phyloP scores from a whole-genome alignment of 2,888 invertebrate genomes.

The Dendrolimus pini region DNA sequence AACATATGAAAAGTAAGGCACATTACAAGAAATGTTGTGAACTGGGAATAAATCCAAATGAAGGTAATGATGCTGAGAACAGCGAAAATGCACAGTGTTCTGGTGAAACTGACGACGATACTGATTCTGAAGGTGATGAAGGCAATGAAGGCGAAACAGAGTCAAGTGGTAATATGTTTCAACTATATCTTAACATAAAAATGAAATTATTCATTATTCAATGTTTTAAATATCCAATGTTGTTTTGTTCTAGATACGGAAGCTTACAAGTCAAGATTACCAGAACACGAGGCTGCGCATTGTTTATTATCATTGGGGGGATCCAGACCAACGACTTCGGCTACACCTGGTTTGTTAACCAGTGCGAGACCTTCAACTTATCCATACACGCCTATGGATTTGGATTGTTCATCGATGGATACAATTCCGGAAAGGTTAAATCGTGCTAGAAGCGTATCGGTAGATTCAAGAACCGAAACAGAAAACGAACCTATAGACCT shows the following conservation, averaged over 20 bases:
- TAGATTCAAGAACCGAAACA: slow-evolving; percentile 46
- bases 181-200: not conserved
- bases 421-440: slow-evolving; percentile 41
- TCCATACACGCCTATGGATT: slow-evolving; percentile 75
- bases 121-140: slow-evolving; percentile 80
- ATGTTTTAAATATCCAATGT: not conserved
- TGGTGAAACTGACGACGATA: slow-evolving; percentile 81
- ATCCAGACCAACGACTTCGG: slow-evolving; percentile 66
- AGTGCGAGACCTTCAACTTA: slow-evolving; percentile 81
- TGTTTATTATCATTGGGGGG: slow-evolving; percentile 86
- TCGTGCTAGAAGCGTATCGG: slow-evolving; percentile 30
- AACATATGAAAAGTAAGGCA: slow-evolving; percentile 98
- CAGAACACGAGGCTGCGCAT: slow-evolving; percentile 91
- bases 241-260: slow-evolving; percentile 72
- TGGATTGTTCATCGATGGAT: slow-evolving; percentile 40
- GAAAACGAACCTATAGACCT: slow-evolving; percentile 76
- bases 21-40: slow-evolving; percentile 96
- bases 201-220: not conserved
- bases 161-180: slow-evolving; percentile 74
- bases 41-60: slow-evolving; percentile 86
- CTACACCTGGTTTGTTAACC: slow-evolving; percentile 75
- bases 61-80: slow-evolving; percentile 78
- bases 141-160: slow-evolving; percentile 79
- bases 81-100: slow-evolving; percentile 71
- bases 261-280: slow-evolving; percentile 81